Evolutionary conservation across 1,140 invertebrate species (phyloP).

Genomic region (Drosophila persimilis): DNA sequence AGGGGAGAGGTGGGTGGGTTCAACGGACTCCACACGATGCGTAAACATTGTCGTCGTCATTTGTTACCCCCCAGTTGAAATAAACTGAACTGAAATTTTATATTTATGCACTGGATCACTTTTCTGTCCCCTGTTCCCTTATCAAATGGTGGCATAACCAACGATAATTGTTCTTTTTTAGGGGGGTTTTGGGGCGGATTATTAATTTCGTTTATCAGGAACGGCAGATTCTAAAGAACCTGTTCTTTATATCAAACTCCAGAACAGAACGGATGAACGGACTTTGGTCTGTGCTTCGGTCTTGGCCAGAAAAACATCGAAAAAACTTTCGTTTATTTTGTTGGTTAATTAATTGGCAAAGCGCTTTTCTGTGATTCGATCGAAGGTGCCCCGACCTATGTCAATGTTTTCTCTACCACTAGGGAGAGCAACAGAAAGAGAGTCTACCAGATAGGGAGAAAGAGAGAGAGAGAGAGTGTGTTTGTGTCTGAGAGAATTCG

Average conservation of each 20-base stretch:
- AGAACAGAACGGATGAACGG: conserved; percentile 24
- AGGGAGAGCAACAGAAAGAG: conserved; percentile 3
- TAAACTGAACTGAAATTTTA: conserved; percentile 21
- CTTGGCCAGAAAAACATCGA: not conserved
- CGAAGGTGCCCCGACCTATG: conserved; percentile 52
- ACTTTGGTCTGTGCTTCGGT: conserved; percentile 17
- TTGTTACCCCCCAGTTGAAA: not conserved
- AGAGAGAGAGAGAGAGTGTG: too few species aligned
- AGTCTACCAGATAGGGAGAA: not conserved
- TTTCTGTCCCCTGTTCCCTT: conserved; percentile 4
- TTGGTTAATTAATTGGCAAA: conserved; percentile 29
- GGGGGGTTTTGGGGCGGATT: not conserved
- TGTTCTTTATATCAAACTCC: conserved; percentile 16
- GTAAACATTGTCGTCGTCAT: conserved; percentile 7
- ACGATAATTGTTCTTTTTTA: conserved; percentile 14
- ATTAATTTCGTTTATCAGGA: conserved; percentile 29
- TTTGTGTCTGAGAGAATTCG: not conserved
- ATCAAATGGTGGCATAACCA: conserved; percentile 29
- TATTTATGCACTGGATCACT: conserved; percentile 9
- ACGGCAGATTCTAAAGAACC: conserved; percentile 44
- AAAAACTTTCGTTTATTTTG: conserved; percentile 1
- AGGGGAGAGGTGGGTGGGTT: conserved; percentile 20
- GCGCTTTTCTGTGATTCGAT: conserved; percentile 20
- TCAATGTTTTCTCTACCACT: conserved; percentile 37
- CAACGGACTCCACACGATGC: conserved; percentile 35